phyloP scores from a whole-genome alignment of 2,797 vertebrate species.

The Mormyrus proboscirostris region DNA sequence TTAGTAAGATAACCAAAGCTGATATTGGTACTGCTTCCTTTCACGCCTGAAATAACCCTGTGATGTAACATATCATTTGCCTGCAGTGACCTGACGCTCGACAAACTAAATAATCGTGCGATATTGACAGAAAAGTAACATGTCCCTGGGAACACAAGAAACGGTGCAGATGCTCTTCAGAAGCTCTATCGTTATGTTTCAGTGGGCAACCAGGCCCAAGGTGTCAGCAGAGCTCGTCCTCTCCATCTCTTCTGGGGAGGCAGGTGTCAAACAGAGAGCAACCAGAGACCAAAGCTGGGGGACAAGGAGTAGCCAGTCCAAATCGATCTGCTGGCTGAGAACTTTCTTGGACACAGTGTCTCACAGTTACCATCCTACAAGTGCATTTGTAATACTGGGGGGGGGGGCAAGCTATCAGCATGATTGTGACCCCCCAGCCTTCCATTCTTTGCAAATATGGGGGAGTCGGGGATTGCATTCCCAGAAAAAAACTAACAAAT shows the following conservation, averaged over 20 bases:
- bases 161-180: neutral
- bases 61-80: neutral
- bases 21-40: neutral
- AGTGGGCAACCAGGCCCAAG: neutral
- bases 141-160: neutral
- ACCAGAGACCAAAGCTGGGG: neutral
- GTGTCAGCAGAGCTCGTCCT: neutral
- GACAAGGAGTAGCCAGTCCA: neutral
- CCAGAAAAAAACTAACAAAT: neutral
- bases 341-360: neutral
- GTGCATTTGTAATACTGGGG: neutral
- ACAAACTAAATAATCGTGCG: neutral
- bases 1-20: neutral
- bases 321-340: neutral
- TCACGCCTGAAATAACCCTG: neutral
- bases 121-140: neutral
- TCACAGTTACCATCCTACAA: neutral
- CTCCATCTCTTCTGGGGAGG: neutral
- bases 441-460: neutral
- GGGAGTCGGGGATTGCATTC: neutral
- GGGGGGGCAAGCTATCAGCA: neutral
- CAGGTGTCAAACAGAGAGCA: neutral
- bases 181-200: neutral
- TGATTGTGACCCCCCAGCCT: neutral
- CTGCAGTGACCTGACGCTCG: neutral